Conservation (phyloP, 53 echinoderm and acorn worm species). For the Actinopyga echinites region DNA sequence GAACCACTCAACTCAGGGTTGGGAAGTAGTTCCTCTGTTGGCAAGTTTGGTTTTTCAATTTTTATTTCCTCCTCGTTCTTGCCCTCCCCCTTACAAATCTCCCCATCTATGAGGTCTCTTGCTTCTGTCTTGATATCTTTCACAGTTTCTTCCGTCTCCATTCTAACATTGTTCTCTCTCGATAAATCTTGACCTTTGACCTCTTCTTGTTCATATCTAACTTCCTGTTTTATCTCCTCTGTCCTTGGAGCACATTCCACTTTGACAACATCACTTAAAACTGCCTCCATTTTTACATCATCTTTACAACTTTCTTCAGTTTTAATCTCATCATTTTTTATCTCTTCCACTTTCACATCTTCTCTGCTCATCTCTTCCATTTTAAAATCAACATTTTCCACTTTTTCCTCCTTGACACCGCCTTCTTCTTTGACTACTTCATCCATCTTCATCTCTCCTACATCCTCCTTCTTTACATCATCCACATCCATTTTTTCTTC, state of each 20-base stretch:
- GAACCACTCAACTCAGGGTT: background rate
- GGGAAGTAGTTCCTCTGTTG: conserved; percentile 16
- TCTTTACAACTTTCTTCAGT: conserved; percentile 4
- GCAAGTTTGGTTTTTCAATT: conserved; percentile 11
- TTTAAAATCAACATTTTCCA: conserved; percentile 36
- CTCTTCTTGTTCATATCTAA: conserved; percentile 18
- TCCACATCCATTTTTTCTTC: background rate
- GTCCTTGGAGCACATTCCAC: background rate
- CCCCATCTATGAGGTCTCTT: background rate
- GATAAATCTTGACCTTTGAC: conserved; percentile 43
- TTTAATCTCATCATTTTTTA: background rate
- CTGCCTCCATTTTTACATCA: conserved; percentile 24
- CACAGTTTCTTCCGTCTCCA: background rate
- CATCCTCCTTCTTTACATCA: conserved; percentile 42
- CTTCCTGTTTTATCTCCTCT: conserved; percentile 43
- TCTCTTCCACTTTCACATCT: conserved; percentile 47
- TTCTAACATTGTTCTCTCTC: conserved; percentile 40
- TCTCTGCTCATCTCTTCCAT: conserved; percentile 25
- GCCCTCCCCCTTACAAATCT: background rate
- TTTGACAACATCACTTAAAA: conserved; percentile 17
- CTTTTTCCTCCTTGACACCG: background rate
- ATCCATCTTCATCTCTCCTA: conserved; percentile 43
- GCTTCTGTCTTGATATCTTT: conserved; percentile 1
- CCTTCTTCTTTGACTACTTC: conserved; percentile 26
- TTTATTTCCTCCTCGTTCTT: background rate